Evolutionary conservation across 35 echinoderm and acorn worm species (phyloP).

Genomic region (Hemicentrotus pulcherrimus): DNA sequence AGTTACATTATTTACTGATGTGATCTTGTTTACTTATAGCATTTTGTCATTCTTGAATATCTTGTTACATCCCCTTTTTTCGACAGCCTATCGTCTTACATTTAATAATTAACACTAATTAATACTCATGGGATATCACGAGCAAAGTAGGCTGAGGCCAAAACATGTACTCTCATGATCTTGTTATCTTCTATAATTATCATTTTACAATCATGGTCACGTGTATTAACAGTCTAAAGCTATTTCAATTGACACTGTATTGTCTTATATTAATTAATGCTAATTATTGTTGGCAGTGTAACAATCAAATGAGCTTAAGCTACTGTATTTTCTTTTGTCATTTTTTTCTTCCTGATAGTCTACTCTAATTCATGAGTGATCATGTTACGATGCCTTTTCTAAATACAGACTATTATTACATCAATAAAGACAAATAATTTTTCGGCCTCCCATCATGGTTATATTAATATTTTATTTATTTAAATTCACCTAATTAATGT

Average conservation of each 20-base stretch:
- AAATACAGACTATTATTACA: not conserved
- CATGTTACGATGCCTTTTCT: not conserved
- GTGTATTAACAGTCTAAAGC: too few relatives aligned
- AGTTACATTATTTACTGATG: too few relatives aligned
- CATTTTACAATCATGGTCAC: too few relatives aligned
- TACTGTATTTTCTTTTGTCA: too few relatives aligned
- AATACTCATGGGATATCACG: not conserved
- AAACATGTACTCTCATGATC: too few relatives aligned
- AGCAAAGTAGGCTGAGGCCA: not conserved
- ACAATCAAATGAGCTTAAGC: too few relatives aligned
- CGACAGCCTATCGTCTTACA: not conserved
- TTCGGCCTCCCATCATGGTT: not conserved
- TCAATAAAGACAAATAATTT: not conserved
- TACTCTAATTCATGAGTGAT: not conserved
- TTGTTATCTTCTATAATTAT: too few relatives aligned
- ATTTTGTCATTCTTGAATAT: not conserved
- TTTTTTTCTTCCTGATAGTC: not conserved
- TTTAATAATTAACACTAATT: not conserved
- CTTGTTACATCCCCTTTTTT: not conserved
- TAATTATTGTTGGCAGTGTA: too few relatives aligned
- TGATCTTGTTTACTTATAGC: not conserved
- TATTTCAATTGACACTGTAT: too few relatives aligned
- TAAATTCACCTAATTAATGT: not conserved
- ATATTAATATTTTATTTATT: not conserved
- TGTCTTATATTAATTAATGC: too few relatives aligned